Percentiles rank a stretch among this genome's conserved stretches.
phyloP scores from a whole-genome alignment of 53 echinoderm and acorn worm genomes.

The Mesocentrotus franciscanus region DNA sequence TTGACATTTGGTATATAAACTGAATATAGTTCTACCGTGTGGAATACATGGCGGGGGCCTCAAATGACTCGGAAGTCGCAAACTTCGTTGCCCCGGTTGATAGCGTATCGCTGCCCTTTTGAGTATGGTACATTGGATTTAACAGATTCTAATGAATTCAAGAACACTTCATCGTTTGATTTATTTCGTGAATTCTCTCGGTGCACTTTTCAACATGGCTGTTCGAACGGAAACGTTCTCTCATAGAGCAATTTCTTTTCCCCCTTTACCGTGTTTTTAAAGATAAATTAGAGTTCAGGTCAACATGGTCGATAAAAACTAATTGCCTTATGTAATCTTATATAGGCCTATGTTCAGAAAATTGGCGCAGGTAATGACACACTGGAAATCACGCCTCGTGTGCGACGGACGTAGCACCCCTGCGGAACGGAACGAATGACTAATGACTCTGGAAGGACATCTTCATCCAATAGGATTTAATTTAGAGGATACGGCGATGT shows the following conservation, averaged over 20 bases:
- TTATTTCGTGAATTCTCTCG: background rate
- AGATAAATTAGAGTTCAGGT: too few species aligned
- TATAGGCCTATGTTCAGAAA: too few species aligned
- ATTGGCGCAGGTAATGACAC: too few species aligned
- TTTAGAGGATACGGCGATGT: too few species aligned
- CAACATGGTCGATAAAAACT: too few species aligned
- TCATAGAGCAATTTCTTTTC: background rate
- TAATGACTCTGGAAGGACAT: too few species aligned
- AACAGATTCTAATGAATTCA: slow-evolving; percentile 15
- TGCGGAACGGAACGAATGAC: too few species aligned
- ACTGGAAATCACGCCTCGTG: too few species aligned
- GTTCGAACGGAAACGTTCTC: background rate
- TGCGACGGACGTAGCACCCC: too few species aligned
- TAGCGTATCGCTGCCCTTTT: background rate
- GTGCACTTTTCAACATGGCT: background rate
- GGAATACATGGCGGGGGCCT: background rate
- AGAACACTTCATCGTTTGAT: background rate
- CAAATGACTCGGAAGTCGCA: background rate
- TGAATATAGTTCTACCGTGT: background rate
- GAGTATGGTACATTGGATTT: background rate
- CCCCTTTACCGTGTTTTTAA: too few species aligned
- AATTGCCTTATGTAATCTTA: too few species aligned
- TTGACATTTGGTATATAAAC: background rate
- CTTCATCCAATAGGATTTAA: too few species aligned
- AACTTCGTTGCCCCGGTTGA: background rate